Percentiles rank a stretch among this genome's conserved stretches.
Evolutionary conservation across 2,113 vertebrate genomes (phyloP).

Genomic region (Camelus dromedarius): DNA sequence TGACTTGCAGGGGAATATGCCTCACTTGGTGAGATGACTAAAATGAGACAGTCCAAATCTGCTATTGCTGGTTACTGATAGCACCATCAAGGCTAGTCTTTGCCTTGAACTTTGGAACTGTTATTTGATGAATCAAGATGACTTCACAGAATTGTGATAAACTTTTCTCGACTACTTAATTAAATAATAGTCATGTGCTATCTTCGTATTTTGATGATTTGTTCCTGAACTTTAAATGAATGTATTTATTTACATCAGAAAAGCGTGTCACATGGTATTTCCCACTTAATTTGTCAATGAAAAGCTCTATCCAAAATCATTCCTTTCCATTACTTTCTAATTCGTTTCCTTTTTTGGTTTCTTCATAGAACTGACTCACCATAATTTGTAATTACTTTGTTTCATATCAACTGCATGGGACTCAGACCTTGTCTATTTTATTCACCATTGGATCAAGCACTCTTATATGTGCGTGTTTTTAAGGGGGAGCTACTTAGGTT

Average conservation of each 20-base stretch:
- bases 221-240: background rate
- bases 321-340: background rate
- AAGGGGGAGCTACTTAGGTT: too few relatives aligned
- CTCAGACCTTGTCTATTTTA: background rate
- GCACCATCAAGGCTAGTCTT: background rate
- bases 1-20: background rate
- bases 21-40: background rate
- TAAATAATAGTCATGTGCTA: background rate
- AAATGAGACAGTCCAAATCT: background rate
- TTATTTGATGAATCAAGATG: background rate
- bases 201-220: background rate
- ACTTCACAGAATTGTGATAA: background rate
- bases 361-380: background rate
- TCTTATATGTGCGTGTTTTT: background rate
- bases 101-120: background rate
- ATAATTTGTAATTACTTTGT: background rate
- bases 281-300: background rate
- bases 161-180: background rate
- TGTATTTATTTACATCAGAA: background rate
- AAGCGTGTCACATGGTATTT: background rate
- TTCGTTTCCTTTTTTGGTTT: background rate
- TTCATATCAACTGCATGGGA: background rate
- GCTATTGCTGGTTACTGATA: background rate
- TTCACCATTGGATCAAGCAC: background rate
- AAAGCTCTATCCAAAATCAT: background rate